These are phyloP conservation scores for Babylonia areolata DNA, from an alignment of 1,140 invertebrate species.

Conservation along the genomic window DNA sequence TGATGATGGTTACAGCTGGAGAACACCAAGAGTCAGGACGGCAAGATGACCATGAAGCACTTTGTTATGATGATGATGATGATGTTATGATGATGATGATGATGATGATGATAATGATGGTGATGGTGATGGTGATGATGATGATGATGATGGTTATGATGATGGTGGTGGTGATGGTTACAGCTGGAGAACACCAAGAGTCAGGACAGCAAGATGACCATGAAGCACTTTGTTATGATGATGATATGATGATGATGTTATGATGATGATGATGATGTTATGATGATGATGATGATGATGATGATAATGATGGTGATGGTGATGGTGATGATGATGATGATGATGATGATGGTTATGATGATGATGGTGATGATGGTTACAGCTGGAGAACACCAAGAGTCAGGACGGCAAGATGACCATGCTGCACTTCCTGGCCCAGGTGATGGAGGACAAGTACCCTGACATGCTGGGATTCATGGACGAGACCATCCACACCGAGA, in stretches of 20 bases:
- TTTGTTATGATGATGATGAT: conserved; percentile 78
- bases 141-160: not conserved
- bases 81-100: not conserved
- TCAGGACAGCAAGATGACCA: conserved; percentile 85
- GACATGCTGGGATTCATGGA: conserved; percentile 89
- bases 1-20: conserved; percentile 80
- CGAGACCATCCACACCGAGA: conserved; percentile 81
- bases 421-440: conserved; percentile 93
- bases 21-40: conserved; percentile 97
- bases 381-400: conserved; percentile 87
- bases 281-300: conserved; percentile 75
- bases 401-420: too few relatives aligned
- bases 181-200: conserved; percentile 97
- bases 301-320: not conserved
- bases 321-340: not conserved
- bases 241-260: not conserved
- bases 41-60: conserved; percentile 87
- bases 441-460: conserved; percentile 91
- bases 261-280: not conserved
- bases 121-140: not conserved
- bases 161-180: not conserved
- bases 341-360: not conserved
- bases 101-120: not conserved
- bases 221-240: not conserved
- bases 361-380: conserved; percentile 31